Conservation (phyloP, 2,888 invertebrate species). For the Fragum whitleyi region DNA sequence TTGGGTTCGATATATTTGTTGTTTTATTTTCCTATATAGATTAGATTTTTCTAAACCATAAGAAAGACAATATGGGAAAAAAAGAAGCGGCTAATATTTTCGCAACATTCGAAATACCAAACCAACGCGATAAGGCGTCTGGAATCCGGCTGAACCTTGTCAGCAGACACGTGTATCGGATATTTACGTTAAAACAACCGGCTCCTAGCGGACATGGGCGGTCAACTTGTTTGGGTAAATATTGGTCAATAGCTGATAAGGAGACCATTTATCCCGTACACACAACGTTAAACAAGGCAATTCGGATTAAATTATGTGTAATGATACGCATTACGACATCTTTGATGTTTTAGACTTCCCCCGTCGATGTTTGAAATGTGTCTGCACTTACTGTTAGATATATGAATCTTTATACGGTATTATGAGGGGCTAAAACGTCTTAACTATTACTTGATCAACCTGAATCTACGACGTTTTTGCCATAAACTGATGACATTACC, state of each 20-base stretch:
- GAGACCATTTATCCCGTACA: constrained; percentile 15
- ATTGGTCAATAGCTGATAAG: constrained; percentile 27
- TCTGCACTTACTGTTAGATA: background rate
- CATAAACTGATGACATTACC: too few relatives aligned
- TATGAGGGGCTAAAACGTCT: too few relatives aligned
- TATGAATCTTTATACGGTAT: background rate
- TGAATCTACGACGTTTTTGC: too few relatives aligned
- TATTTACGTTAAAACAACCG: constrained; percentile 14
- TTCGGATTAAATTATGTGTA: background rate
- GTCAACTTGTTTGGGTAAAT: constrained; percentile 25
- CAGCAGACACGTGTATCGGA: constrained; percentile 16
- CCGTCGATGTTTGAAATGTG: background rate
- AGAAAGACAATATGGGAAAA: too few relatives aligned
- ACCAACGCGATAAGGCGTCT: background rate
- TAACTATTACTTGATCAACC: too few relatives aligned
- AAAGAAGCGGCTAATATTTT: too few relatives aligned
- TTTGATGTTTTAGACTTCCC: constrained; percentile 2
- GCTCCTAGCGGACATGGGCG: constrained; percentile 18
- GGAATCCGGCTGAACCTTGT: background rate
- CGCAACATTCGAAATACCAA: too few relatives aligned
- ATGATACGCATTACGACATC: background rate
- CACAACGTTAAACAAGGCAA: constrained; percentile 12
- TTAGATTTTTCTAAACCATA: too few relatives aligned
- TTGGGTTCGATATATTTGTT: too few relatives aligned
- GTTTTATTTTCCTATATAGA: too few relatives aligned